Evolutionary conservation across 2,797 vertebrate species (phyloP), one percentile per base, ranked within the genome.

Genomic region (Esox masquinongy): DNA sequence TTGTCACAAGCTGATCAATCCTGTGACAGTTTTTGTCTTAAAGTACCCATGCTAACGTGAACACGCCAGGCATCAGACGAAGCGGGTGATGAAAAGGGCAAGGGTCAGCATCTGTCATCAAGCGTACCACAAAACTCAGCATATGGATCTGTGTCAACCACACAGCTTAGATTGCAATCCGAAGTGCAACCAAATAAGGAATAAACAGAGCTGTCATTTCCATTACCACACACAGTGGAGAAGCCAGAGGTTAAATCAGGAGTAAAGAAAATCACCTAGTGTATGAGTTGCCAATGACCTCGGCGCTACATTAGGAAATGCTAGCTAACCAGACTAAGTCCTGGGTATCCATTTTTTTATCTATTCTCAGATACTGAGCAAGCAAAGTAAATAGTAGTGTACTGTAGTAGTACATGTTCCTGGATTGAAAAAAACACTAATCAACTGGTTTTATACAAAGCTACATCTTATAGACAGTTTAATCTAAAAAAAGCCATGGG

Each of bases 181-280:
- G 78, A 79, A 80, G 82, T 81, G 84, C 80, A 70, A 73, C 81
- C 80, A 79, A 88, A 89, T 89, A 81, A 91, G 85, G 88, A 89
- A 90, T 89, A 89, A 91, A 91, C 78, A 84, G 81, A 88, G 86
- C 87, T 90, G 90, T 92, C 91, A 91, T 84, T 84, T 90, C 81
- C 76, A 86, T 88, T 85, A 84, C 77, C 82, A 91, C 92, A 88
- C 88, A 92, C 88, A 87, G 83, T 79, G 69, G 87, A 88, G 84
- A 83, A 85, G 88, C 84, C 80, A 72, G 39, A 88, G 80, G 92
- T 93, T 92, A 93, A 92, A 85, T 87, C 86, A 90, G 90, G 92
- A 89, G 87, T 84, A 84, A 86, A 75, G 9, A 56, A 53, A 56
- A 36, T 72, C 51, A n/a, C 16, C 47, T 56, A 1, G 11, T 47